Base-by-base conservation (phyloP, 2,797 vertebrate genomes). In the Valencia hispanica region DNA sequence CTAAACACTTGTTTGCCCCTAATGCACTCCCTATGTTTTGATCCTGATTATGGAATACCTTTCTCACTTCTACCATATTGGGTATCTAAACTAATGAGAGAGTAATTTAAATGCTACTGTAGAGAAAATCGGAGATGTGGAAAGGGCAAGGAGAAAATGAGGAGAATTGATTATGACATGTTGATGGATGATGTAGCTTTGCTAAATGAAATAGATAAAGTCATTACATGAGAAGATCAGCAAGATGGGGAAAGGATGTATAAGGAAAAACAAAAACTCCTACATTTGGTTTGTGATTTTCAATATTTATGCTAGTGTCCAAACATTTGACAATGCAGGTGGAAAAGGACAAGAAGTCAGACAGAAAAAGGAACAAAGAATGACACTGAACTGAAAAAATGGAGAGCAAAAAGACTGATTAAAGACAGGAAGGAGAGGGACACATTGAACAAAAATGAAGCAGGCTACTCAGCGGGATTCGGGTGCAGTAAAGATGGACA, bases 271-370 rank as follows among this genome's bases (percentile, higher is more conserved):
- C 57, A 72, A 74, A 85, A 84, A 70, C 17, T 47, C 41, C 65
- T 22, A 73, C 59, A 74, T 79, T 55, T 71, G 63, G 72, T 83
- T 39, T 79, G 75, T 74, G 84, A 77, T 87, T 75, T 93, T 80
- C 75, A 90, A 91, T 91, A 93, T 92, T 90, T 85, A 92, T 47
- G 0, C 4, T 47, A 72, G 25, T 74, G 79, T 79, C 76, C 70
- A 84, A 69, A 80, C 84, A 81, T 59, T 83, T 91, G 90, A 90
- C 84, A 86, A n/a, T 72, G 66, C 73, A 89, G 82, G 77, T 71
- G 87, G 75, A 76, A 68, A 68, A 77, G 80, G 65, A 81, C 74
- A 80, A 86, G 82, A 87, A 83, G 89, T 89, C 86, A 89, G 73
- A 43, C 74, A 84, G 69, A 55, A 81, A 63, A 72, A 83, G 45